Evolutionary conservation across 2,888 invertebrate genomes (phyloP).

Genomic region (Hirtodrosophila cameraria): DNA sequence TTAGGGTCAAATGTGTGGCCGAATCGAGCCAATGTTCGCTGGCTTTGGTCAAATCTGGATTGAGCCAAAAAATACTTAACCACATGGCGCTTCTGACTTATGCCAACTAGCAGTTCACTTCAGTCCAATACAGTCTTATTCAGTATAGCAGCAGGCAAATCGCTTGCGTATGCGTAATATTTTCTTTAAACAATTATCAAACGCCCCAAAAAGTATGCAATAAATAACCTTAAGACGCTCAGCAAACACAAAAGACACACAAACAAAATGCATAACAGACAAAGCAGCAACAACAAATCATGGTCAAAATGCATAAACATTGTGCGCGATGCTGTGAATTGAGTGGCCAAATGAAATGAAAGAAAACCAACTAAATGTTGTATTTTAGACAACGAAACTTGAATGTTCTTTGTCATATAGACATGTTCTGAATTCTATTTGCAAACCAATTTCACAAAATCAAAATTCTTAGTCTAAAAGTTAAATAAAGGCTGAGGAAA

Average conservation of each 20-base stretch:
- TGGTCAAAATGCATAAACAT: slow-evolving; percentile 57
- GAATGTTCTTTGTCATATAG: slow-evolving; percentile 18
- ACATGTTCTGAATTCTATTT: too few relatives aligned
- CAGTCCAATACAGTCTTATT: slow-evolving; percentile 27
- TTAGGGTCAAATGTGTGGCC: slow-evolving; percentile 79
- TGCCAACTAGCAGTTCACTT: slow-evolving; percentile 34
- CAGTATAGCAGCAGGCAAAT: slow-evolving; percentile 43
- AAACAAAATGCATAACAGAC: slow-evolving; percentile 24
- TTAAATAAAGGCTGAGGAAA: too few relatives aligned
- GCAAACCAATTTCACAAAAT: too few relatives aligned
- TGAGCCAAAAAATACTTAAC: slow-evolving; percentile 37
- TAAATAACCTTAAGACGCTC: slow-evolving; percentile 61
- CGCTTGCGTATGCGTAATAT: slow-evolving; percentile 74
- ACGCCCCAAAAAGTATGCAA: slow-evolving; percentile 67
- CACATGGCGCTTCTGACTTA: slow-evolving; percentile 66
- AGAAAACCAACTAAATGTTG: slow-evolving; percentile 11
- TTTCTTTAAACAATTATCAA: slow-evolving; percentile 79
- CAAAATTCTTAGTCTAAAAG: too few relatives aligned
- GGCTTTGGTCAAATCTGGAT: slow-evolving; percentile 34
- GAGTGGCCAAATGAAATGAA: slow-evolving; percentile 61
- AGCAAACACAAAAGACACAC: slow-evolving; percentile 21
- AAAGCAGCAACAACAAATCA: slow-evolving; percentile 66
- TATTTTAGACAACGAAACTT: slow-evolving; percentile 37
- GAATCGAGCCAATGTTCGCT: slow-evolving; percentile 36
- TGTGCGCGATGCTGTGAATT: slow-evolving; percentile 43